Conservation (phyloP, 2,113 vertebrate genomes). For the Alouatta palliata region DNA sequence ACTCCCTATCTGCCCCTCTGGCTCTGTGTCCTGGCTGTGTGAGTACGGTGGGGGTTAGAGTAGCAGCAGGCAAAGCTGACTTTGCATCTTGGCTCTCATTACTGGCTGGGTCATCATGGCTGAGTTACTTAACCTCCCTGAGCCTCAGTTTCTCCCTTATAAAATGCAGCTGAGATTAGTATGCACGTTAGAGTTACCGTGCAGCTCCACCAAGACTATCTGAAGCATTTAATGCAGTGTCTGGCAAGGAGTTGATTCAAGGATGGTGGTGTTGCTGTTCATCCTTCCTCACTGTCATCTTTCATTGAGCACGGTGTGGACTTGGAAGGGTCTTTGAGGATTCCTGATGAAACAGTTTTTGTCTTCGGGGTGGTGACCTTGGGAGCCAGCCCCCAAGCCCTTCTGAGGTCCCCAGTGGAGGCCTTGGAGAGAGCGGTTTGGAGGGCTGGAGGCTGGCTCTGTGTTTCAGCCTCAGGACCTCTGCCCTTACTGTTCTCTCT, state of each 20-base stretch:
- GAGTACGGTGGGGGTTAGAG: no score
- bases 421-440: background rate
- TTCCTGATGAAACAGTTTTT: background rate
- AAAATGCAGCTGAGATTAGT: background rate
- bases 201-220: background rate
- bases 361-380: background rate
- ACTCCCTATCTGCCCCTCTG: background rate
- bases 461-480: background rate
- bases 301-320: background rate
- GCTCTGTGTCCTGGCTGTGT: background rate
- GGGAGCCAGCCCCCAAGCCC: background rate
- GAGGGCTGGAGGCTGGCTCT: background rate
- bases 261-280: background rate
- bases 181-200: background rate
- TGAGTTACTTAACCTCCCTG: background rate
- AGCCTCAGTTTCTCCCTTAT: background rate
- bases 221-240: rapidly evolving
- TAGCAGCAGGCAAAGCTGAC: background rate
- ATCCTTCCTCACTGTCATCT: background rate
- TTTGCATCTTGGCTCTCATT: background rate
- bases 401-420: background rate
- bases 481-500: background rate
- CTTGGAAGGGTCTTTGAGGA: background rate
- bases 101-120: background rate
- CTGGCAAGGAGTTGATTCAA: background rate